These are phyloP conservation scores for Lagenorhynchus albirostris DNA, from an alignment of 2,113 vertebrate genomes.

Conservation along the genomic window DNA sequence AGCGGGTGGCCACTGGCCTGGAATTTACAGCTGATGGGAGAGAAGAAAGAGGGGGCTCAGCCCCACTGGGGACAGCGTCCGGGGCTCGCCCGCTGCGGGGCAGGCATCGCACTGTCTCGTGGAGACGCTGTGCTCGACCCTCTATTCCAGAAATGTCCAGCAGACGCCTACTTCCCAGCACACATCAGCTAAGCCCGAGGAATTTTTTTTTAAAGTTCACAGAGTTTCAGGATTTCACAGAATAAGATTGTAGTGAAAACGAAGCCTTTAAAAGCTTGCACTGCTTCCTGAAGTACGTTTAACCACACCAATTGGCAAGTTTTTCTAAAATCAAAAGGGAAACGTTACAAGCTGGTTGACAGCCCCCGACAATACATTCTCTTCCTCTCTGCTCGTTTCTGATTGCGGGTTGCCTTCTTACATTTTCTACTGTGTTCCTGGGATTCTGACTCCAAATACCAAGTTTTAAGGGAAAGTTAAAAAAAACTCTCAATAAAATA, in stretches of 20 bases:
- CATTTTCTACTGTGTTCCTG: neutral
- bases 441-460: neutral
- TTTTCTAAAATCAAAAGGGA: neutral
- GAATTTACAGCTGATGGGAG: neutral
- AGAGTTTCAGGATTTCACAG: neutral
- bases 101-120: no score
- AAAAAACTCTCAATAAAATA: neutral
- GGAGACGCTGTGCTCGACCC: no score
- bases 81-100: no score
- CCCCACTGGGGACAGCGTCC: no score
- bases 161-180: neutral
- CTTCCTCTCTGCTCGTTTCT: neutral
- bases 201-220: neutral
- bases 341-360: no score
- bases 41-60: neutral
- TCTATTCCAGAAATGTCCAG: neutral
- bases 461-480: neutral
- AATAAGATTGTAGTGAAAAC: neutral
- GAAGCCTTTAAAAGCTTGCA: neutral
- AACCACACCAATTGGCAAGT: neutral
- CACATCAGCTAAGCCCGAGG: neutral
- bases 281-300: neutral
- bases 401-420: neutral
- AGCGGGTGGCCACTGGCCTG: fast-evolving
- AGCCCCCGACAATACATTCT: no score